These are phyloP conservation scores for Pollenia amentaria DNA, from an alignment of 2,888 invertebrate species.

Conservation along the genomic window DNA sequence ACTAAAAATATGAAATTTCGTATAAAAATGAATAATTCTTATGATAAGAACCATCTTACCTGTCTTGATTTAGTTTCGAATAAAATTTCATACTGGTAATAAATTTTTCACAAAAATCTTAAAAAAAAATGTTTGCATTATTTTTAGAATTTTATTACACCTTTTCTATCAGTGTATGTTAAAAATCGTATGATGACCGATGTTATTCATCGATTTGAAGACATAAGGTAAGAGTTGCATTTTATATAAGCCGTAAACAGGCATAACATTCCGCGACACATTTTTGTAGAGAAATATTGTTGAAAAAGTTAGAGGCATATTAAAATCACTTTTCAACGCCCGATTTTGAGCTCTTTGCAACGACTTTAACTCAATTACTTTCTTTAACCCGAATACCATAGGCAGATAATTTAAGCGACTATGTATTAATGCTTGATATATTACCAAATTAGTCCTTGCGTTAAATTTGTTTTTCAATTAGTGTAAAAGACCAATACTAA, in stretches of 20 bases:
- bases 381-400: not conserved
- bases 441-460: constrained; percentile 1
- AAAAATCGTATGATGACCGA: too few relatives aligned
- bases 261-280: not conserved
- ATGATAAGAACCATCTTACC: too few relatives aligned
- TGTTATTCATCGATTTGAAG: constrained; percentile 4
- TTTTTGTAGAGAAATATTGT: not conserved
- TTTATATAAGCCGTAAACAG: constrained; percentile 11
- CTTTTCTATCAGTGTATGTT: too few relatives aligned
- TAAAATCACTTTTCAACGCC: constrained; percentile 23
- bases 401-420: constrained; percentile 6
- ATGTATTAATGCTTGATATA: constrained; percentile 15
- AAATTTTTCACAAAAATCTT: too few relatives aligned
- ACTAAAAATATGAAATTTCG: too few relatives aligned
- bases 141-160: too few relatives aligned
- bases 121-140: too few relatives aligned
- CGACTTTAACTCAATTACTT: constrained; percentile 8
- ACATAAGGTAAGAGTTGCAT: constrained; percentile 13
- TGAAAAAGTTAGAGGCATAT: constrained; percentile 1
- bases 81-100: too few relatives aligned
- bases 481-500: too few relatives aligned
- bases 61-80: too few relatives aligned
- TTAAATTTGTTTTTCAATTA: too few relatives aligned
- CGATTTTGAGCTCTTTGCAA: constrained; percentile 16
- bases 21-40: too few relatives aligned